Base-by-base conservation (phyloP, 1,140 invertebrate genomes). In the Dinoponera quadriceps region DNA sequence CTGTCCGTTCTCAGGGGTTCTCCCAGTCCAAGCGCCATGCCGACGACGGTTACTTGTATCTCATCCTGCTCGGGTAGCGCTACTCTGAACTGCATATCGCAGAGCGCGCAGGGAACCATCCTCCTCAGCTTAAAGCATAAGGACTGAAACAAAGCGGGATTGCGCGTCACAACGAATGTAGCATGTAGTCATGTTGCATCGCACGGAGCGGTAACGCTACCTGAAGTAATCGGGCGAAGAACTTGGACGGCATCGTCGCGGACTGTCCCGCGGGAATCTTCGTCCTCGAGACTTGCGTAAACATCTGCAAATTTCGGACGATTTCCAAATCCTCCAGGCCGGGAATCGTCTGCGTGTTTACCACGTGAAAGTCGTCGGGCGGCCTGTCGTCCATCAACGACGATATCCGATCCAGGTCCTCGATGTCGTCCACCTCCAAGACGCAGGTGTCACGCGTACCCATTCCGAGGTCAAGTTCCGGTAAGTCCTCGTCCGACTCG, bases 41-140 rank as follows among this genome's bases (percentile, higher is more conserved):
- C 96, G 63, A 96, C 94, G 16, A 97, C 95, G 66, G 97, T 96
- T 55, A 99, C 94, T 93, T 99, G 98, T 83, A 99, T 96, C 94
- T 99, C 98, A 92, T 99, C 98, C 94, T 96, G 96, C 91, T 98
- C 97, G 0, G 97, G 97, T 81, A 98, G 93, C 87, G 97, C 97
- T 5, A 98, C 95, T 90, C 96, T 95, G 91, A 98, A 98, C 84
- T 96, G 95, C 25, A 98, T 90, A 92, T 97, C 96, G 85, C 96
- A 96, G 14, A 98, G 93, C 72, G 97, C 96, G 93, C 98, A 98
- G 0, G 98, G 98, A 38, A 96, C 96, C 96, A 98, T 96, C 59
- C 96, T 95, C 57, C 98, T 95, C 48, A 98, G 93, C 94, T 98
- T 98, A 87, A 98, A 98, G 92, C 96, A 98, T 29, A 98, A 95